Base-by-base conservation (phyloP, 2,888 invertebrate species). In the Neuroscelio doddi region DNA sequence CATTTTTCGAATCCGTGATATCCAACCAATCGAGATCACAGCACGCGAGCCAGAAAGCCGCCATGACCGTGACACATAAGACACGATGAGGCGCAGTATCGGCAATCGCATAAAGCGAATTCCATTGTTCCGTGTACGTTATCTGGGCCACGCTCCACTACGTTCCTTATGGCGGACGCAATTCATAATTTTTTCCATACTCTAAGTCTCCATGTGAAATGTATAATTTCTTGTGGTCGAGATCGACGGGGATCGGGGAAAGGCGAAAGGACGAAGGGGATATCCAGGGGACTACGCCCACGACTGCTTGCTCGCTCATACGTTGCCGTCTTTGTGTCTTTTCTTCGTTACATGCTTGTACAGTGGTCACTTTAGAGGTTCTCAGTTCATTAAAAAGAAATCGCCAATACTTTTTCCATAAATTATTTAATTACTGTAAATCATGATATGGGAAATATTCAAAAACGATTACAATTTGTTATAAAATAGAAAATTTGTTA, bases 131-230 rank as follows among this genome's bases (percentile, higher is more conserved):
- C 71, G 71, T 58, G 41, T 71, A 69, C 70, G 69, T 70, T 69
- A 71, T 72, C 73, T 70, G 68, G 73, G 71, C 72, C 71, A 76
- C 70, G 77, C 76, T 79, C 76, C 71, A 76, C 75, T 75, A 76
- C 74, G 68, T 66, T 49, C 57, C 58, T 61, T 49, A 52, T 62
- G 39, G 62, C 34, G 50, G 46, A 53, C 65, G 69, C 71, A 69
- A 74, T 76, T 78, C 68, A 70, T 74, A 73, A 79, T 77, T 78
- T 78, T 78, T 74, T 71, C 70, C 62, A 61, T 59, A 65, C 69
- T 41, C 15, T 57, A 39, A 63, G 62, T 61, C 73, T 69, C 71
- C 59, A 75, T 64, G 70, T 67, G 71, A 74, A 75, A 77, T 77
- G 70, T 79, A 71, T 78, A 75, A 79, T 79, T 79, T 75, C 50